Evolutionary conservation across 2,113 vertebrate species (phyloP).

Genomic region (Sylvilagus bachmani): DNA sequence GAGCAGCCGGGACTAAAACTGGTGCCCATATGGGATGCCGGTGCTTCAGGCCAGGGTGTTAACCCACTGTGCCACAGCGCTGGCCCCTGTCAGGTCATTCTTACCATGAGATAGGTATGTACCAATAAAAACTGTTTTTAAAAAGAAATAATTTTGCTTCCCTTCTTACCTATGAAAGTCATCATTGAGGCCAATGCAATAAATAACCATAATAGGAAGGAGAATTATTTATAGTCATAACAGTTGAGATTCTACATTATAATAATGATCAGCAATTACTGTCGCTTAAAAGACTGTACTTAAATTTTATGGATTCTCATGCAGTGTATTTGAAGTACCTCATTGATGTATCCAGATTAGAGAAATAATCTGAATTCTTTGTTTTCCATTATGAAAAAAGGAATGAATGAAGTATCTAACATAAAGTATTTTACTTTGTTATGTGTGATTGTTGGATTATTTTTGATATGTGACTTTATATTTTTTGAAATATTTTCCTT

Average conservation of each 20-base stretch:
- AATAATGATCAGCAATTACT: slow-evolving; percentile 46
- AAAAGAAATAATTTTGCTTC: not conserved
- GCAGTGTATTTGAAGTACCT: not conserved
- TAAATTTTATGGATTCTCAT: slow-evolving; percentile 33
- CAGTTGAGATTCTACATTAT: slow-evolving; percentile 33
- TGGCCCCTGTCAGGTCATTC: not conserved
- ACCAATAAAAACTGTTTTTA: slow-evolving; percentile 9
- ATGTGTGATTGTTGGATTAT: not conserved
- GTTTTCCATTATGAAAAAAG: slow-evolving; percentile 1
- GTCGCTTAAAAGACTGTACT: slow-evolving; percentile 28
- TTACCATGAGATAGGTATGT: not conserved
- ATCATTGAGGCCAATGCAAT: not conserved
- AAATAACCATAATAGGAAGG: not conserved
- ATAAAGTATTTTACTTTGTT: slow-evolving; percentile 13
- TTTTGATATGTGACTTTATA: not conserved
- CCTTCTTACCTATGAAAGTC: slow-evolving; percentile 17
- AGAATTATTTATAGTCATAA: slow-evolving; percentile 18
- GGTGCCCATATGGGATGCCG: no score
- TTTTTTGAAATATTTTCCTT: slow-evolving; percentile 3
- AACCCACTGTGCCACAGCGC: no score
- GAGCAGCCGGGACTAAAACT: no score
- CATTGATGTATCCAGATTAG: not conserved
- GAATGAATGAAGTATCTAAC: not conserved
- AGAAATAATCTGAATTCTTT: not conserved
- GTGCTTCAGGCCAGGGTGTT: no score